Percentiles rank a stretch among this genome's conserved stretches.
These are phyloP conservation scores for Ruditapes philippinarum DNA, from an alignment of 1,140 invertebrate genomes.

Conservation along the genomic window DNA sequence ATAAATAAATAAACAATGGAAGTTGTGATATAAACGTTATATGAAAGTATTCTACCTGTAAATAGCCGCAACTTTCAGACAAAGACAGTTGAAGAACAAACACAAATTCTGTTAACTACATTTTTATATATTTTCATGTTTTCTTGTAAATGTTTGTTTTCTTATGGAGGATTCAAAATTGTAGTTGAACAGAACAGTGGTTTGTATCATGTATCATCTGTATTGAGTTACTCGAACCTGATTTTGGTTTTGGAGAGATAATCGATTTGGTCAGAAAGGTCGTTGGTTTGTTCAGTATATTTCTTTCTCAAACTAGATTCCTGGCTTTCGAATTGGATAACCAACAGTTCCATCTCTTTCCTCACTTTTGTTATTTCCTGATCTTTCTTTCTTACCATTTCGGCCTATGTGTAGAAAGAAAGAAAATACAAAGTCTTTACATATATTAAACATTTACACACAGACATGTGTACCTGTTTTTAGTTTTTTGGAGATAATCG, in stretches of 20 bases:
- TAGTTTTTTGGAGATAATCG: conserved; percentile 84
- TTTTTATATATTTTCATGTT: no score
- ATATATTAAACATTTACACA: background rate
- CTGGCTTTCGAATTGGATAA: conserved; percentile 81
- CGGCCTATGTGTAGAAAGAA: conserved; percentile 73
- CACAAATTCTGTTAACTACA: no score
- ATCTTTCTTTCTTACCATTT: conserved; percentile 84
- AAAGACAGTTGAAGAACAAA: no score
- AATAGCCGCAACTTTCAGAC: no score
- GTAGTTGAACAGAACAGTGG: background rate
- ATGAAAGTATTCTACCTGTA: no score
- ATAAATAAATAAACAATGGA: no score
- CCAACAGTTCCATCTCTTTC: conserved; percentile 85
- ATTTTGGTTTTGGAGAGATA: conserved; percentile 83
- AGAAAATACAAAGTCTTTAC: background rate
- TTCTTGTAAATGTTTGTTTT: no score
- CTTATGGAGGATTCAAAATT: no score
- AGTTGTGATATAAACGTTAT: no score
- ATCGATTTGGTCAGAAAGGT: conserved; percentile 85
- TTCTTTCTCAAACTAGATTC: conserved; percentile 84
- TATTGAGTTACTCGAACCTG: conserved; percentile 75
- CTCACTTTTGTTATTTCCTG: conserved; percentile 84
- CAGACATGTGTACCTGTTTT: conserved; percentile 79
- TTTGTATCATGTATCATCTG: background rate
- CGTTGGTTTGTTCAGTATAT: conserved; percentile 84